A percentile compares a stretch with the other conserved stretches of the same genome.
These are phyloP conservation scores for Operophtera brumata DNA, from an alignment of 2,888 invertebrate genomes.

Conservation along the genomic window DNA sequence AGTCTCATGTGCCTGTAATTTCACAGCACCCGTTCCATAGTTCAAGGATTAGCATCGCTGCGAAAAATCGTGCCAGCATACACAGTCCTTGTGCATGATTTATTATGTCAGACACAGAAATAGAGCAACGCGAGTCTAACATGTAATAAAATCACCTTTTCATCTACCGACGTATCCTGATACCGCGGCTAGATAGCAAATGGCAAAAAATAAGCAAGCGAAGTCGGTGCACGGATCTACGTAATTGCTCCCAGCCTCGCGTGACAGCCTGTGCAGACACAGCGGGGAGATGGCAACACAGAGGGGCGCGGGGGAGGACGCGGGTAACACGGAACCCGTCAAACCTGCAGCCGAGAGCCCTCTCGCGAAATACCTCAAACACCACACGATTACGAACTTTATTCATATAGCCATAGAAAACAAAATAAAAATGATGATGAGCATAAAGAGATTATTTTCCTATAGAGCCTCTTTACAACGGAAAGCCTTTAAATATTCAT, in stretches of 20 bases:
- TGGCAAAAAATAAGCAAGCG: slow-evolving; percentile 11
- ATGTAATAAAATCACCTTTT: background rate
- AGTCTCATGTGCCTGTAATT: too few relatives aligned
- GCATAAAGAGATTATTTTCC: slow-evolving; percentile 50
- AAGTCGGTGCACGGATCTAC: slow-evolving; percentile 38
- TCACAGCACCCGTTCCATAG: too few relatives aligned
- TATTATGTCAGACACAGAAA: too few relatives aligned
- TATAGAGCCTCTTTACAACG: slow-evolving; percentile 45
- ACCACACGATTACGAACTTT: slow-evolving; percentile 36
- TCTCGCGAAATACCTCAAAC: slow-evolving; percentile 66
- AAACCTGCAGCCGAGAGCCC: slow-evolving; percentile 65
- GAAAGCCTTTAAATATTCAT: slow-evolving; percentile 58
- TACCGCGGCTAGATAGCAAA: background rate
- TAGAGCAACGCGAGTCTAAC: too few relatives aligned
- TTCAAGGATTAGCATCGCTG: too few relatives aligned
- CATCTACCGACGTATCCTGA: slow-evolving; percentile 1
- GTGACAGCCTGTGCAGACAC: slow-evolving; percentile 51
- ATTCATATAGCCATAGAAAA: background rate
- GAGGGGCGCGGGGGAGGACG: slow-evolving; percentile 39
- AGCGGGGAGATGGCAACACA: slow-evolving; percentile 36
- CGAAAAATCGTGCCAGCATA: too few relatives aligned
- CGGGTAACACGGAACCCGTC: slow-evolving; percentile 78
- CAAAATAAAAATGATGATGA: slow-evolving; percentile 8
- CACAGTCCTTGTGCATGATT: too few relatives aligned
- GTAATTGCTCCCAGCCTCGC: slow-evolving; percentile 50